A percentile compares a stretch with the other conserved stretches of the same genome.
Conservation (phyloP, 2,797 vertebrate species). For the Dendrocincla tyrannina region DNA sequence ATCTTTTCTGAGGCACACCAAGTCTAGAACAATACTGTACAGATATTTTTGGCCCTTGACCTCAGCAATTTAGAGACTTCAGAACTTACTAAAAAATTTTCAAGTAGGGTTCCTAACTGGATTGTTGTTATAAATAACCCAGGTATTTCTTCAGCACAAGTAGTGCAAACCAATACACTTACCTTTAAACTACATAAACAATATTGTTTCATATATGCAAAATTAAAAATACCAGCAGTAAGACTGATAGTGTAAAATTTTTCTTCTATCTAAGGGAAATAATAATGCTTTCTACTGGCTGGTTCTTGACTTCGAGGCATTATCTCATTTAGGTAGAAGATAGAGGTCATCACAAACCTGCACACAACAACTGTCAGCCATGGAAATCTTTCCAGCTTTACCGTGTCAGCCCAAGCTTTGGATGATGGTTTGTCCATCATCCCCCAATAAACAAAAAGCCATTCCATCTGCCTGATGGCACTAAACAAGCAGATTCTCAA, state of each 20-base stretch:
- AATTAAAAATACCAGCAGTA: not conserved
- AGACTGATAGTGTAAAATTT: not conserved
- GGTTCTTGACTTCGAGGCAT: not conserved
- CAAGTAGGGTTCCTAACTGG: not conserved
- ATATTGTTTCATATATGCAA: not conserved
- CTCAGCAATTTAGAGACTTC: not conserved
- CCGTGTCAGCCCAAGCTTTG: not conserved
- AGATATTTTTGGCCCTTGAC: not conserved
- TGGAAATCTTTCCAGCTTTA: not conserved
- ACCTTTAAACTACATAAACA: not conserved
- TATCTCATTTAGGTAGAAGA: not conserved
- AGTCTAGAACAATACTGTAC: not conserved
- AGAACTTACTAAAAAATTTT: not conserved
- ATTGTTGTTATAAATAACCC: not conserved
- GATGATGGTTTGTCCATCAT: rapidly evolving
- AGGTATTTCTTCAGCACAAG: not conserved
- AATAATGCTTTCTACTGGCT: not conserved
- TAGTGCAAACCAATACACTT: not conserved
- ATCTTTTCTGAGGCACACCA: not conserved
- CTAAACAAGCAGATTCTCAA: not conserved
- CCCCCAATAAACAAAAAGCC: not conserved
- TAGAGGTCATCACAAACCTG: not conserved
- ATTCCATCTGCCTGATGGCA: not conserved
- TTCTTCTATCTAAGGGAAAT: not conserved
- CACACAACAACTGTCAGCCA: not conserved